Percentiles rank a stretch among this genome's conserved stretches.
Conservation (phyloP, 2,888 invertebrate genomes). For the Bellardia pandia region DNA sequence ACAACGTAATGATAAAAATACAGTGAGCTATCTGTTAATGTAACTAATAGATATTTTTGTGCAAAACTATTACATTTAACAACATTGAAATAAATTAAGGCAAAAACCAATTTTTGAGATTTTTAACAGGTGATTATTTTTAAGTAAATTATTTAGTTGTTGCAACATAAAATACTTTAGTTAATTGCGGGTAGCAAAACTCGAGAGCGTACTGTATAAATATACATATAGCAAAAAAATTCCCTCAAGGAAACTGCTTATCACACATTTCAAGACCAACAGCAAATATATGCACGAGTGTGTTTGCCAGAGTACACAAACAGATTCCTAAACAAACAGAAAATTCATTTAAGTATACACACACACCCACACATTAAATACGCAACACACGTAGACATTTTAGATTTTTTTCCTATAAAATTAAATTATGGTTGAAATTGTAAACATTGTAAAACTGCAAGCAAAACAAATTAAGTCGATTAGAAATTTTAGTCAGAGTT, state of each 20-base stretch:
- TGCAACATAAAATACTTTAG: not conserved
- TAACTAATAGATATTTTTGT: too few relatives aligned
- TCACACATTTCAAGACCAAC: constrained; percentile 78
- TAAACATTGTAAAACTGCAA: not conserved
- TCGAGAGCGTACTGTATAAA: too few relatives aligned
- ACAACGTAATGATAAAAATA: not conserved
- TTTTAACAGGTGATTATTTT: too few relatives aligned
- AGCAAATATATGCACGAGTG: constrained; percentile 18
- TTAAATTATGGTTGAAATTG: not conserved
- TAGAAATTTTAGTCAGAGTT: too few relatives aligned
- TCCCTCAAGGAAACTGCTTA: constrained; percentile 81
- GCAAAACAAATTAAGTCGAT: too few relatives aligned
- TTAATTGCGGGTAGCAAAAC: too few relatives aligned
- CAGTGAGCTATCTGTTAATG: too few relatives aligned
- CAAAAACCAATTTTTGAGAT: too few relatives aligned
- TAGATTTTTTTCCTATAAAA: not conserved
- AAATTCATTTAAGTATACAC: not conserved
- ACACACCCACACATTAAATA: too few relatives aligned
- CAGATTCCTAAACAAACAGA: not conserved
- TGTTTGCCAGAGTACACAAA: constrained; percentile 18
- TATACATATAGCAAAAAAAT: constrained; percentile 62
- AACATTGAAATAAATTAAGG: too few relatives aligned
- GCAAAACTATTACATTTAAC: too few relatives aligned
- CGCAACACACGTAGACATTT: too few relatives aligned
- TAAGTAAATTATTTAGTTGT: not conserved